Evolutionary conservation across 2,797 vertebrate genomes (phyloP), one percentile per base, ranked within the genome.

Genomic region (Typhlichthys subterraneus): DNA sequence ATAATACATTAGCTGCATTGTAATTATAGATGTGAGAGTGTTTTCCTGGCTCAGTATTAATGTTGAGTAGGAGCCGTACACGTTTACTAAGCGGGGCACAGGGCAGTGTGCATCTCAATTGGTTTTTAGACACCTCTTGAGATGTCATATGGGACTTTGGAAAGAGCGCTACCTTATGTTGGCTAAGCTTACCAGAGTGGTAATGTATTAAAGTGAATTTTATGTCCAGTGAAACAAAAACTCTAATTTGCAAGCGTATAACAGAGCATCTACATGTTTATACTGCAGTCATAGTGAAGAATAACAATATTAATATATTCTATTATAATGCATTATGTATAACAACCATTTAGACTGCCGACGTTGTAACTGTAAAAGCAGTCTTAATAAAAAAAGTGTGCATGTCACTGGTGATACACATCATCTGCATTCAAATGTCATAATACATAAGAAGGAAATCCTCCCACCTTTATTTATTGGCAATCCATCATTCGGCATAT

Each of bases 1-100:
- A 85, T 89, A 86, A 90, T 88, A 88, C 85, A 88, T 89, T 90
- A 91, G 87, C 87, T 86, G 88, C 85, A 89, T 90, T 90, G 88
- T 91, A 90, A 91, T 90, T 90, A 88, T 85, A 88, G 81, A 88
- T 85, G 74, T 86, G 67, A 5, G 82, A 83, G 81, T 77, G 81
- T 90, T 88, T 87, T 83, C 71, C 80, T 38, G 57, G 79, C 72
- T 84, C 72, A 46, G 79, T 80, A 73, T 85, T 85, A 85, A 76
- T 83, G 82, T 80, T 84, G 82, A 89, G 87, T 85, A 82, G 85
- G 85, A 88, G 77, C 69, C 72, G 58, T 77, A 83, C 83, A 65
- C 67, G 67, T 85, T 84, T 83, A 84, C 64, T 1, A 61, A 63
- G 76, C 71, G 9, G 77, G 72, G 78, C 70, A 74, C 67, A 69